Evolutionary conservation across 2,113 vertebrate species (phyloP), one percentile per base, ranked within the genome.

Genomic region (Scatophagus argus): DNA sequence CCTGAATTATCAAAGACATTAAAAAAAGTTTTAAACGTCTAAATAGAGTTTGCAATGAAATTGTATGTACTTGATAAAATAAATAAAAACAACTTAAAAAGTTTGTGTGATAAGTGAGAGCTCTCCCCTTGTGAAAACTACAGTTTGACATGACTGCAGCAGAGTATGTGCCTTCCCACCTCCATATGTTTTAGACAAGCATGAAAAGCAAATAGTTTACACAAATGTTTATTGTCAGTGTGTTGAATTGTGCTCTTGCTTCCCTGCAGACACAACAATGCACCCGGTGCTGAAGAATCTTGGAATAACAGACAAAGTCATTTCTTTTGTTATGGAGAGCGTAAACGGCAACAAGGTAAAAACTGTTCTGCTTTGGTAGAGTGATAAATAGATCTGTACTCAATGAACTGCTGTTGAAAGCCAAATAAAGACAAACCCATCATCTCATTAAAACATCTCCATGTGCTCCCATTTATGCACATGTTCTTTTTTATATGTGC

Each of bases 231-330:
- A 19, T 60, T 55, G 36, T 73, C 34, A 29, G 11, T 66, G 47
- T 80, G 49, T 68, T 85, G 44, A 85, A 59, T 71, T 32, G 14
- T 71, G 78, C 43, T 86, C 36, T 79, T 67, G 19, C 60, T 81
- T 87, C 68, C 64, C 63, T 32, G 95, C 74, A 99, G 98, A 98
- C 91, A 90, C 91, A 68, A 93, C 95, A 89, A 95, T 96, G 95
- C 97, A 99, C 80, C 73, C 85, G 0, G 88, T 93, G 61, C 89
- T 99, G 89, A 97, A 97, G 94, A 96, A 92, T 36, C 87, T 96
- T 38, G 93, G 94, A 77, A 82, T 96, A 66, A 86, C 92, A 79
- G 97, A 97, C 73, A 96, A 93, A 88, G 91, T 97, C 62, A 41
- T 96, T 77, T 84, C 91, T 79, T 94, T 96, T 83, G 93, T 98